phyloP scores from a whole-genome alignment of 2,888 invertebrate genomes.

The Leucophenga montana region DNA sequence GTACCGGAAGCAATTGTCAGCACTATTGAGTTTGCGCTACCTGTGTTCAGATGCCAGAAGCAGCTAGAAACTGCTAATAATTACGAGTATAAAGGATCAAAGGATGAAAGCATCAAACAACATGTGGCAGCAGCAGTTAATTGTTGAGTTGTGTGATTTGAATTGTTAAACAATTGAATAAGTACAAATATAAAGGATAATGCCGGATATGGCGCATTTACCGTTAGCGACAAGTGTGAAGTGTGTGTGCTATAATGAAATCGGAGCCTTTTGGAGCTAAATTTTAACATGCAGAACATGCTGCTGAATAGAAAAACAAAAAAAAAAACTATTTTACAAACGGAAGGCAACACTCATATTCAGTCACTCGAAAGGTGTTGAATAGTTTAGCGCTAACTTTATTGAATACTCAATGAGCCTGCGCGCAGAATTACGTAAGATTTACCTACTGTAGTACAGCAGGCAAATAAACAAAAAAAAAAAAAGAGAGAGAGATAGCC shows the following conservation, averaged over 20 bases:
- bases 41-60: conserved; percentile 12
- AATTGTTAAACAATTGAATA: conserved; percentile 7
- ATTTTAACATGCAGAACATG: background rate
- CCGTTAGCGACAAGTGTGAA: conserved; percentile 32
- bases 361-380: conserved; percentile 11
- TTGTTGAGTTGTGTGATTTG: conserved; percentile 6
- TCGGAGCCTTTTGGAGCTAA: background rate
- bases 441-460: conserved; percentile 10
- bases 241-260: background rate
- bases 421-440: conserved; percentile 11
- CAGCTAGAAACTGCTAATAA: conserved; percentile 8
- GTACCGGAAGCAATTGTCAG: conserved; percentile 25
- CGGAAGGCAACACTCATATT: background rate
- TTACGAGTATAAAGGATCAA: background rate
- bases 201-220: conserved; percentile 14
- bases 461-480: background rate
- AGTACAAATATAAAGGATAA: background rate
- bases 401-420: conserved; percentile 9
- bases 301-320: background rate
- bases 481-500: background rate
- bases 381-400: background rate
- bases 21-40: background rate
- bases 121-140: conserved; percentile 22
- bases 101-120: background rate
- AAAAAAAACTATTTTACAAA: too few species aligned